A percentile compares a stretch with the other conserved stretches of the same genome.
Conservation (phyloP, 2,888 invertebrate genomes). For the Leucophora obtusa region DNA sequence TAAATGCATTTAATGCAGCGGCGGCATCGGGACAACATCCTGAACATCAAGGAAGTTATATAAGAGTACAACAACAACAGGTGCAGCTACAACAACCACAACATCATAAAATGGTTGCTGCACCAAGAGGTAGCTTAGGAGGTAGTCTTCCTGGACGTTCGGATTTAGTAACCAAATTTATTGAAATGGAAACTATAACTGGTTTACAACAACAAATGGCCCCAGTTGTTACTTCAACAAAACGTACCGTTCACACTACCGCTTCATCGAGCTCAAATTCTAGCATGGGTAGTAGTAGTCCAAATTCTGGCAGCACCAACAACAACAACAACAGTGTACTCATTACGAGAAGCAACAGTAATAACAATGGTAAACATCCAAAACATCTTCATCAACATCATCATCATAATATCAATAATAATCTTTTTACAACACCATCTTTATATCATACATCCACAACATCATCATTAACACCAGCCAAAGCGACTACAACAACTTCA, state of each 20-base stretch:
- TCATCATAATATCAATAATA: constrained; percentile 43
- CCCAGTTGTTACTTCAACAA: constrained; percentile 45
- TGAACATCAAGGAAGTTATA: constrained; percentile 67
- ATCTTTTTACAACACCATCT: constrained; percentile 51
- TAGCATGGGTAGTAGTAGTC: constrained; percentile 69
- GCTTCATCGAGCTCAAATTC: constrained; percentile 65
- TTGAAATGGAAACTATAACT: constrained; percentile 70
- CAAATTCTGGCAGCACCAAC: constrained; percentile 46
- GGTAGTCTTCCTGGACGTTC: constrained; percentile 66
- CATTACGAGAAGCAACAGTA: constrained; percentile 63
- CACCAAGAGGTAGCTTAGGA: constrained; percentile 65
- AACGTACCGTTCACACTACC: constrained; percentile 61
- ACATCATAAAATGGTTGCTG: constrained; percentile 64
- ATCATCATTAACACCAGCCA: constrained; percentile 14
- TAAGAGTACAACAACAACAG: constrained; percentile 65
- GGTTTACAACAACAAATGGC: constrained; percentile 47
- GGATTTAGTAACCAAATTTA: constrained; percentile 71
- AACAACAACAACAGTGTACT: constrained; percentile 63
- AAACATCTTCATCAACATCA: constrained; percentile 66
- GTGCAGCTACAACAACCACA: constrained; percentile 55
- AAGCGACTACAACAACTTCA: constrained; percentile 67
- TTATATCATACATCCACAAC: constrained; percentile 18
- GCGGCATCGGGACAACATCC: constrained; percentile 55
- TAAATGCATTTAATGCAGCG: constrained; percentile 74
- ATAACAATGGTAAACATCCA: constrained; percentile 66